phyloP scores from a whole-genome alignment of 2,888 invertebrate species.

The Teleogryllus oceanicus region DNA sequence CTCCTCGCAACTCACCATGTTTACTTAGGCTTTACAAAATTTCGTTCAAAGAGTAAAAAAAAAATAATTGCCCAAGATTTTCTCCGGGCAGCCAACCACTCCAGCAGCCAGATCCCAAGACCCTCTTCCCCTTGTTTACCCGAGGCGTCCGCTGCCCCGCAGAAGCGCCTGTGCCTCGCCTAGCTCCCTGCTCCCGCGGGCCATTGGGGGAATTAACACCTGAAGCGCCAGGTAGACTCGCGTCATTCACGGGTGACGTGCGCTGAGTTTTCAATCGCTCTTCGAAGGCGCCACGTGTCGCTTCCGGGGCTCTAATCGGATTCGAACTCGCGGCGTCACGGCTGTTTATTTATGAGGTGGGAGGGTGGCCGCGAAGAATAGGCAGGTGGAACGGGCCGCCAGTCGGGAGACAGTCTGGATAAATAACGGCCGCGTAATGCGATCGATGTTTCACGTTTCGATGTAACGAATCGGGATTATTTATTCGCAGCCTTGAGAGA shows the following conservation, averaged over 20 bases:
- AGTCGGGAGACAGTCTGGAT: not conserved
- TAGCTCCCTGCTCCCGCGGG: too few species aligned
- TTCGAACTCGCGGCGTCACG: constrained; percentile 18
- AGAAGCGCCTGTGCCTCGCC: too few species aligned
- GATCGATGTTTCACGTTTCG: not conserved
- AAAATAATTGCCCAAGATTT: too few species aligned
- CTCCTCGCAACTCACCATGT: too few species aligned
- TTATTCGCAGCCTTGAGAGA: not conserved
- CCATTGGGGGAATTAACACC: not conserved
- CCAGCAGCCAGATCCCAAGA: too few species aligned
- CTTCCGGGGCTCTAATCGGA: not conserved
- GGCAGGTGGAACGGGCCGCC: not conserved
- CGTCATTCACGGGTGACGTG: not conserved
- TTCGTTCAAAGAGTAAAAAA: too few species aligned
- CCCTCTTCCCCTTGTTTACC: too few species aligned
- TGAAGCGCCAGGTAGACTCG: not conserved
- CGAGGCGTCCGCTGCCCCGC: too few species aligned
- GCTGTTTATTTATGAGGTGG: not conserved
- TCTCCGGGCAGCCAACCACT: too few species aligned
- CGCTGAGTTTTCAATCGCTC: not conserved
- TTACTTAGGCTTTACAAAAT: too few species aligned
- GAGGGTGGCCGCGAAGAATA: constrained; percentile 8
- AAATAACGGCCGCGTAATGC: not conserved
- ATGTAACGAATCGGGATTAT: not conserved
- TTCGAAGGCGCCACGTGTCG: not conserved